Evolutionary conservation across 2,113 vertebrate species (phyloP).

Genomic region (Hirundichthys speculiger): DNA sequence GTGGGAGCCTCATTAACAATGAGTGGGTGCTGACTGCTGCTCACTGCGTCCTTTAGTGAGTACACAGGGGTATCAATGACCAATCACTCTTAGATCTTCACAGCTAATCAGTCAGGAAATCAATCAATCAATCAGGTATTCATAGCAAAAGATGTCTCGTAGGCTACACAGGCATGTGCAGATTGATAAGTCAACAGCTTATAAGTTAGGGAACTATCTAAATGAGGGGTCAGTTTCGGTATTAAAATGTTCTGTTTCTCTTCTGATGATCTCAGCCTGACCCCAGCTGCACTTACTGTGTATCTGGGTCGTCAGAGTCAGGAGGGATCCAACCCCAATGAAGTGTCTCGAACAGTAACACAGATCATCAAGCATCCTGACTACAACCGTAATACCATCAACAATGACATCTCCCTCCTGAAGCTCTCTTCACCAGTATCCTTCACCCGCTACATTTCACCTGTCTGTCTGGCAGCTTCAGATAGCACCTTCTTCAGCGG

Average conservation of each 20-base stretch:
- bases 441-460: slow-evolving; percentile 70
- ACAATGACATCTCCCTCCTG: slow-evolving; percentile 81
- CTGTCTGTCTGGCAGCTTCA: slow-evolving; percentile 79
- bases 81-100: background rate
- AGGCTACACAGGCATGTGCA: too few relatives aligned
- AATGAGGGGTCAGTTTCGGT: too few relatives aligned
- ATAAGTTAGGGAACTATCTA: too few relatives aligned
- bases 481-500: slow-evolving; percentile 72
- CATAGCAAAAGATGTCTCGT: too few relatives aligned
- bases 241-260: background rate
- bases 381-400: slow-evolving; percentile 9
- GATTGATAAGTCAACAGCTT: too few relatives aligned
- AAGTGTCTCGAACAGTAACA: background rate
- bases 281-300: accelerated
- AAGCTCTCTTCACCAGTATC: slow-evolving; percentile 56
- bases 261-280: background rate
- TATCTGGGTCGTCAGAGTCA: slow-evolving; percentile 52
- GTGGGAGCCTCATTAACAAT: slow-evolving; percentile 77
- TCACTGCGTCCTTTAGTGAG: slow-evolving; percentile 65
- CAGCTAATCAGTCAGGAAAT: background rate
- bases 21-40: slow-evolving; percentile 81
- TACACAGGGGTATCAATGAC: background rate
- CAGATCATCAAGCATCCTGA: slow-evolving; percentile 56
- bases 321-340: slow-evolving; percentile 6
- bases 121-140: background rate